These are phyloP conservation scores for Gobiocypris rarus DNA, from an alignment of 2,113 vertebrate genomes.

Conservation along the genomic window DNA sequence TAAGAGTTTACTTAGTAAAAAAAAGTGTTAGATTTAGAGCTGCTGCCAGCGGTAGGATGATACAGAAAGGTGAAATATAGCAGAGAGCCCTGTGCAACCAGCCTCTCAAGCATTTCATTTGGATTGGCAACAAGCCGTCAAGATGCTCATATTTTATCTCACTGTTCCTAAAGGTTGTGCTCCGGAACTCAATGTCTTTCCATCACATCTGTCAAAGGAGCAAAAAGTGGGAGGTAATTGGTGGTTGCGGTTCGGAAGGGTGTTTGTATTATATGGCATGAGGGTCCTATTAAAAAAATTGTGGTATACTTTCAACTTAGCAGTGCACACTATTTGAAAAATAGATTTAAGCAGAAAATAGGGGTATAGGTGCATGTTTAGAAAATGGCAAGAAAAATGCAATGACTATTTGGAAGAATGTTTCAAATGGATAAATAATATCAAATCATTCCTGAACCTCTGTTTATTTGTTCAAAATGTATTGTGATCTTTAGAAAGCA, in stretches of 20 bases:
- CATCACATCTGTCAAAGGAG: slow-evolving; percentile 64
- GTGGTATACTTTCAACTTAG: background rate
- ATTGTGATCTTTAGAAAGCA: background rate
- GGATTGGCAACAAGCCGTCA: slow-evolving; percentile 58
- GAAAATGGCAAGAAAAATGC: background rate
- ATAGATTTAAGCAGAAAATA: background rate
- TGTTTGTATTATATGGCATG: slow-evolving; percentile 4
- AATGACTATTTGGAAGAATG: background rate
- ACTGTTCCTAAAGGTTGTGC: slow-evolving; percentile 53
- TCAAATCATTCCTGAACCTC: background rate
- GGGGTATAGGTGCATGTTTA: background rate
- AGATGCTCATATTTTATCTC: slow-evolving; percentile 69
- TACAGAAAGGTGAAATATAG: slow-evolving; percentile 64
- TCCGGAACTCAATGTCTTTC: slow-evolving; percentile 58
- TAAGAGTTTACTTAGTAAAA: slow-evolving; percentile 69
- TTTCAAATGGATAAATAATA: background rate
- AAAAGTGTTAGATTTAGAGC: slow-evolving; percentile 65
- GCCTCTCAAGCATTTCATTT: slow-evolving; percentile 65
- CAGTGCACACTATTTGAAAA: background rate
- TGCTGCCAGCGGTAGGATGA: slow-evolving; percentile 62
- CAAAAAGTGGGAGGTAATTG: slow-evolving; percentile 36
- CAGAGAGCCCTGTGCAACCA: slow-evolving; percentile 55
- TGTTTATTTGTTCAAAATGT: background rate
- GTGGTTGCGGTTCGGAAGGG: background rate
- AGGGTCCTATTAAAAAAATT: background rate